Evolutionary conservation across 1,140 invertebrate species (phyloP).

Genomic region (Pissodes strobi): DNA sequence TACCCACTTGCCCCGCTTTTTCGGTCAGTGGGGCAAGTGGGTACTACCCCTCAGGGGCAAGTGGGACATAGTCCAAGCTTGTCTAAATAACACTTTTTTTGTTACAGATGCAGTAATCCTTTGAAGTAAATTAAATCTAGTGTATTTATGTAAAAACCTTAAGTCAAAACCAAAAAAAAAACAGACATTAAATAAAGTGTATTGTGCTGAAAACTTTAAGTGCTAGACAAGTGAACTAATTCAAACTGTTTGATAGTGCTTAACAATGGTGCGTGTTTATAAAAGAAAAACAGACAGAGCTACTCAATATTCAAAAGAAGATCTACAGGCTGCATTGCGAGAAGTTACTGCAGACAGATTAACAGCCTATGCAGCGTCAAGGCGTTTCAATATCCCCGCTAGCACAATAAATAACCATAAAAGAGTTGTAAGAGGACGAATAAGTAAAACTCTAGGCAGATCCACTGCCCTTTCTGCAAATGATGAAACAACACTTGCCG

Average conservation of each 20-base stretch:
- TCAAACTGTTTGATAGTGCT: not conserved
- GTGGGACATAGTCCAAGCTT: too few relatives aligned
- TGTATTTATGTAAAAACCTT: too few relatives aligned
- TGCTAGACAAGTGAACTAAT: not conserved
- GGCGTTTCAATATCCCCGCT: conserved; percentile 41
- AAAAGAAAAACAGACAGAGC: conserved; percentile 7
- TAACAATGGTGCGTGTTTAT: conserved; percentile 24
- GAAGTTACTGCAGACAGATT: conserved; percentile 34
- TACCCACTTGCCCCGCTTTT: too few relatives aligned
- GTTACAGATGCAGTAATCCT: too few relatives aligned
- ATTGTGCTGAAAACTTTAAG: too few relatives aligned
- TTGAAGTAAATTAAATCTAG: too few relatives aligned
- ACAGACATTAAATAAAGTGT: too few relatives aligned
- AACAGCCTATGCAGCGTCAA: conserved; percentile 24
- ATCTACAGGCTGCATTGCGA: conserved; percentile 37
- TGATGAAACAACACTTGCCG: conserved; percentile 42
- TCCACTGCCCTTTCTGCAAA: conserved; percentile 38
- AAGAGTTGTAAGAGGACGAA: conserved; percentile 25
- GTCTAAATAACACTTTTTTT: too few relatives aligned
- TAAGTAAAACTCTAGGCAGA: conserved; percentile 41
- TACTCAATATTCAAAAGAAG: conserved; percentile 36
- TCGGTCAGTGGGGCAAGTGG: too few relatives aligned
- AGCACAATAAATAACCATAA: conserved; percentile 37
- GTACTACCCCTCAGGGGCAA: too few relatives aligned
- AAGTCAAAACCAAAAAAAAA: too few relatives aligned